phyloP scores from a whole-genome alignment of 2,113 vertebrate genomes.

The Sturnus vulgaris region DNA sequence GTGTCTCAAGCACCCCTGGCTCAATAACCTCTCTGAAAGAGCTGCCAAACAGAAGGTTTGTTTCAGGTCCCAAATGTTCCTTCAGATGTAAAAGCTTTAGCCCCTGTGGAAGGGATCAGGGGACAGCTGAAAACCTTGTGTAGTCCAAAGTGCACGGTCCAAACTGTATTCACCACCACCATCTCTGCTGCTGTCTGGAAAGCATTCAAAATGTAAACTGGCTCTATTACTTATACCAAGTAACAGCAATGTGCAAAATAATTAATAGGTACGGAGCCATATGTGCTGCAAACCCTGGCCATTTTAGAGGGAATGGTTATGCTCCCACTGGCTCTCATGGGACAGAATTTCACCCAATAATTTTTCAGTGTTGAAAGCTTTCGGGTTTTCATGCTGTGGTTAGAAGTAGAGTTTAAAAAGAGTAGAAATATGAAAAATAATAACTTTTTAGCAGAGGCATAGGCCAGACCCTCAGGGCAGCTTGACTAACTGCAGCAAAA shows the following conservation, averaged over 20 bases:
- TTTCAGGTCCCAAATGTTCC: not conserved
- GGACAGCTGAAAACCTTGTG: not conserved
- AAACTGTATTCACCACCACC: not conserved
- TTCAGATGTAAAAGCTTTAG: not conserved
- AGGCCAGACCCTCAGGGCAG: constrained; percentile 22
- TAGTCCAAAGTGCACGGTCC: not conserved
- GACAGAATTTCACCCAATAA: constrained; percentile 47
- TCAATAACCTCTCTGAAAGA: constrained; percentile 57
- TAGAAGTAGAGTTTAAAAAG: constrained; percentile 1
- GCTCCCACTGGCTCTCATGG: constrained; percentile 4
- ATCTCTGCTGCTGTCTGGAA: constrained; percentile 12
- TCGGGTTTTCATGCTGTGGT: constrained; percentile 53
- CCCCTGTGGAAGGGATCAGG: not conserved
- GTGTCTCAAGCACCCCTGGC: not conserved
- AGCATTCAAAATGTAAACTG: constrained; percentile 6
- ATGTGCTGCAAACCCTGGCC: constrained; percentile 8
- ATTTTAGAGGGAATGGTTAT: constrained; percentile 32
- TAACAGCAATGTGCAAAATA: not conserved
- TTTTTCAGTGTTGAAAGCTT: constrained; percentile 59
- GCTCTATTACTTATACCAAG: not conserved
- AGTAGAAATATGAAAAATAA: constrained; percentile 46
- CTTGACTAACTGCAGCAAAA: not conserved
- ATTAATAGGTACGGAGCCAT: not conserved
- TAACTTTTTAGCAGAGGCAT: constrained; percentile 35
- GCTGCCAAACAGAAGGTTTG: constrained; percentile 68